Conservation (phyloP, 2,888 invertebrate species). For the Entomobrya proxima region DNA sequence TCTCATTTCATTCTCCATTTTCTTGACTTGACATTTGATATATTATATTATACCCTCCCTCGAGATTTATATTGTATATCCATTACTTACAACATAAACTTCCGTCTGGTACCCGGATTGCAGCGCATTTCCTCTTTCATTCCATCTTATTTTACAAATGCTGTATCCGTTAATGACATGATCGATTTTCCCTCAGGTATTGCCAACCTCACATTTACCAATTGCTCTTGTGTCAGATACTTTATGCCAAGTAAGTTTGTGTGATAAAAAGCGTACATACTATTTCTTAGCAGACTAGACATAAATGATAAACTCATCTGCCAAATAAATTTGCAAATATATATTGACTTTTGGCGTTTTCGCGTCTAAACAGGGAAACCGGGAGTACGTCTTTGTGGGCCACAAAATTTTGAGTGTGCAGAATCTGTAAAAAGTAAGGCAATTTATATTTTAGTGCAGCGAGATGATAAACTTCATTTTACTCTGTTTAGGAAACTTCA, state of each 20-base stretch:
- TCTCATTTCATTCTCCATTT: too few species aligned
- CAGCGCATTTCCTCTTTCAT: too few species aligned
- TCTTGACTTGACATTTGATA: too few species aligned
- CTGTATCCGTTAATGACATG: background rate
- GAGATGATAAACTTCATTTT: too few species aligned
- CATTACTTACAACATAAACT: too few species aligned
- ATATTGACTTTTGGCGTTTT: background rate
- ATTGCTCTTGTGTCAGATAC: constrained; percentile 68
- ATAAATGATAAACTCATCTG: background rate
- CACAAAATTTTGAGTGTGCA: constrained; percentile 69
- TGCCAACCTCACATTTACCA: constrained; percentile 60
- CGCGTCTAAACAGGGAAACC: constrained; percentile 30
- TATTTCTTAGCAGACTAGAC: background rate
- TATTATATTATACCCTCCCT: too few species aligned
- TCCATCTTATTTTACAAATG: background rate
- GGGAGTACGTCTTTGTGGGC: constrained; percentile 68
- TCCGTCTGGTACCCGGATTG: too few species aligned
- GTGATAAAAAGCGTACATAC: background rate
- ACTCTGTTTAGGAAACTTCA: too few species aligned
- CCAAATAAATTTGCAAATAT: background rate
- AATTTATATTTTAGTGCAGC: constrained; percentile 34
- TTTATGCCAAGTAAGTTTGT: constrained; percentile 72
- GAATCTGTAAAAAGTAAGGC: constrained; percentile 65
- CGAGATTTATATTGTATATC: too few species aligned
- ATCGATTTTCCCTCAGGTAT: constrained; percentile 41